These are phyloP conservation scores for Odontamblyopus rebecca DNA, from an alignment of 2,797 vertebrate genomes.

Conservation along the genomic window DNA sequence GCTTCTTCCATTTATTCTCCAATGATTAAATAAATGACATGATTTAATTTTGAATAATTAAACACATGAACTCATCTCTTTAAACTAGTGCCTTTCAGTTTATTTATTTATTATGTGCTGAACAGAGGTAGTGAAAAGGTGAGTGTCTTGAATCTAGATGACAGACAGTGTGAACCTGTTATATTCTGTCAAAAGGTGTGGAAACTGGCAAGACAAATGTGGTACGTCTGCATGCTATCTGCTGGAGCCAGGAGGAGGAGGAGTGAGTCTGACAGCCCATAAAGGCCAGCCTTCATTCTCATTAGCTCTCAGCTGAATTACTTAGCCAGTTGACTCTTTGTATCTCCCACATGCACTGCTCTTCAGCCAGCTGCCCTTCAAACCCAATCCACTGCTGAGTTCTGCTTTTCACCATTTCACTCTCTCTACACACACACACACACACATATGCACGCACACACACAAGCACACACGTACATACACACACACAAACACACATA, in stretches of 20 bases:
- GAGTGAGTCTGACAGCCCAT: conserved; percentile 34
- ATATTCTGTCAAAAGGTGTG: conserved; percentile 39
- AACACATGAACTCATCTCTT: no score
- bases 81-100: not conserved
- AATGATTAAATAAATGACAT: not conserved
- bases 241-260: conserved; percentile 46
- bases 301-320: conserved; percentile 63
- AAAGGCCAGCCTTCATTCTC: conserved; percentile 65
- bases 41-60: no score
- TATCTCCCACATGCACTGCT: conserved; percentile 47
- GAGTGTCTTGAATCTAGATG: conserved; percentile 13
- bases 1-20: no score
- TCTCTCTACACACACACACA: conserved; percentile 1
- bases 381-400: conserved; percentile 33
- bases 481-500: not conserved
- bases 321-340: conserved; percentile 47
- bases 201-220: conserved; percentile 59
- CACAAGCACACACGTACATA: not conserved
- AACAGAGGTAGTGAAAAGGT: conserved; percentile 23
- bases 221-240: conserved; percentile 48
- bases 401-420: conserved; percentile 4
- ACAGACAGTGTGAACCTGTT: conserved; percentile 12
- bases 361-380: conserved; percentile 51
- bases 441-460: not conserved
- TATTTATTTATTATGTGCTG: not conserved